A percentile compares a stretch with the other conserved stretches of the same genome.
phyloP scores from a whole-genome alignment of 2,797 vertebrate species.

The Echeneis naucrates region DNA sequence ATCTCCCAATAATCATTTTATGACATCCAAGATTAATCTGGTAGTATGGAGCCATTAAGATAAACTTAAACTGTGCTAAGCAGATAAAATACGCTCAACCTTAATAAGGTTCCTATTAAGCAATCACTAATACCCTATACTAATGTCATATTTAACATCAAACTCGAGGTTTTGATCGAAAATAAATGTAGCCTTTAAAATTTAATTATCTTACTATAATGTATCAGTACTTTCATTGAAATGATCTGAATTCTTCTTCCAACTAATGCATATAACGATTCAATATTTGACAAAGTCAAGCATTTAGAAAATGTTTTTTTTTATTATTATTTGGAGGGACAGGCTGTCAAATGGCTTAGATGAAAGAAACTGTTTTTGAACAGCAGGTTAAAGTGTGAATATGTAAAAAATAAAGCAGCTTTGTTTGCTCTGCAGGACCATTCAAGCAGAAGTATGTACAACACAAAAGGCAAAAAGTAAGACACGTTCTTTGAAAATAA shows the following conservation, averaged over 20 bases:
- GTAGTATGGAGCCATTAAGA: neutral
- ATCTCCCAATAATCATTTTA: neutral
- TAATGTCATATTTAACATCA: neutral
- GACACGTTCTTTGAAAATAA: conserved; percentile 84
- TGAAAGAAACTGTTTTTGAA: conserved; percentile 92
- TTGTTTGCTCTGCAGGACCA: conserved; percentile 91
- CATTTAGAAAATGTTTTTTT: conserved; percentile 81
- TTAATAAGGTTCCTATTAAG: neutral
- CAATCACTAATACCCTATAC: too few species aligned
- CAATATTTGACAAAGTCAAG: conserved; percentile 44
- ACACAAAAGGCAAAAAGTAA: conserved; percentile 92
- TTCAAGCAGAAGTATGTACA: conserved; percentile 93
- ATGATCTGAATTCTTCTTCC: neutral
- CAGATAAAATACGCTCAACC: neutral
- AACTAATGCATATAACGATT: neutral
- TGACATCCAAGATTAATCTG: neutral
- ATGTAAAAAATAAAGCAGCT: conserved; percentile 93
- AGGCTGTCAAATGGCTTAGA: conserved; percentile 93
- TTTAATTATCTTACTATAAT: neutral
- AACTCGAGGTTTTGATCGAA: neutral
- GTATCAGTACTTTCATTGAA: neutral
- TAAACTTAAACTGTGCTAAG: neutral
- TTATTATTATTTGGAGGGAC: conserved; percentile 93
- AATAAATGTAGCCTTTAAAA: neutral
- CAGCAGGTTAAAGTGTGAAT: conserved; percentile 88